A percentile compares a stretch with the other conserved stretches of the same genome.
Evolutionary conservation across 2,113 vertebrate species (phyloP).

Genomic region (Copsychus sechellarum): DNA sequence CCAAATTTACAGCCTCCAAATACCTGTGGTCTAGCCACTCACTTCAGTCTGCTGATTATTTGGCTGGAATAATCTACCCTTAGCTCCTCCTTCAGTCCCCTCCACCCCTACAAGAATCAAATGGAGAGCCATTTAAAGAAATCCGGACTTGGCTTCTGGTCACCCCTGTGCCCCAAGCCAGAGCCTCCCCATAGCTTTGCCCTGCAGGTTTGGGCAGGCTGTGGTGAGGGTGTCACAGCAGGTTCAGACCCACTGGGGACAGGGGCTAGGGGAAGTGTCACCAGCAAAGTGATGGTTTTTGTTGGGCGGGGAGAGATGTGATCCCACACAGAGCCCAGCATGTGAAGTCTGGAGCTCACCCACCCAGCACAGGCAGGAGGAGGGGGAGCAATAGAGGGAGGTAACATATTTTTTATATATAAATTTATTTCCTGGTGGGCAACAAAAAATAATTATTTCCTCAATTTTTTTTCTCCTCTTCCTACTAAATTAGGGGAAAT

Average conservation of each 20-base stretch:
- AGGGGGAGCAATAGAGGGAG: neutral
- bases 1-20: conserved; percentile 24
- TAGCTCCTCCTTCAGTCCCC: neutral
- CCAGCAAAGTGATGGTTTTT: neutral
- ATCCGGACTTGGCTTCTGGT: accelerated
- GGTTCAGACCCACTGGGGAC: no score
- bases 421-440: neutral
- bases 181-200: neutral
- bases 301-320: neutral
- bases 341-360: neutral
- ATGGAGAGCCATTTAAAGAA: neutral
- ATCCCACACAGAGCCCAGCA: accelerated
- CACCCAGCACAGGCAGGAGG: accelerated
- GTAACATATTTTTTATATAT: neutral
- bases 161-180: neutral
- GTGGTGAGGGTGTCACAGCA: accelerated
- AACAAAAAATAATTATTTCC: neutral
- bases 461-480: accelerated
- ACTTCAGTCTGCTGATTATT: conserved; percentile 36
- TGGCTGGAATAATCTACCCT: conserved; percentile 27
- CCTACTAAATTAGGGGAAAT: neutral
- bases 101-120: neutral
- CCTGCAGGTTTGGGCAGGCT: neutral
- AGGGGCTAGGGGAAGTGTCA: neutral
- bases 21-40: conserved; percentile 30